Conservation (phyloP, 2,113 vertebrate genomes). For the Chionis minor region DNA sequence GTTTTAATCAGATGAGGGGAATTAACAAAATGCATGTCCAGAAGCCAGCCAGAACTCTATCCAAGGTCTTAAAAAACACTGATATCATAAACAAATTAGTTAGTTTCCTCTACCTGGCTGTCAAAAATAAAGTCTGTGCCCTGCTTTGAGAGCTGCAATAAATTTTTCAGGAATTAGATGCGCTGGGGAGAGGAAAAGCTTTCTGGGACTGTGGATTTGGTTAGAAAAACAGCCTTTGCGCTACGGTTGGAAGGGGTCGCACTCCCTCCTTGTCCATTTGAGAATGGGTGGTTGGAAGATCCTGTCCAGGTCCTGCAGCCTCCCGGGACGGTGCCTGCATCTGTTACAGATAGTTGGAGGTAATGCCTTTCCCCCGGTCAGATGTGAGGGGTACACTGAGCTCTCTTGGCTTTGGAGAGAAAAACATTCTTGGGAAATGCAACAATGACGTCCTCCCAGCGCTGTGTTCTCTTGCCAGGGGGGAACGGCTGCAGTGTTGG, state of each 20-base stretch:
- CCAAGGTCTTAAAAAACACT: background rate
- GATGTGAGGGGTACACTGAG: fast-evolving
- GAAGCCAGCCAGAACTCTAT: background rate
- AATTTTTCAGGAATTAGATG: background rate
- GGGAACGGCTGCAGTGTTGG: background rate
- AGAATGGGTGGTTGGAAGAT: background rate
- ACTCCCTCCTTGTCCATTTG: background rate
- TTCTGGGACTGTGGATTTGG: background rate
- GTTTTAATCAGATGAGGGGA: background rate
- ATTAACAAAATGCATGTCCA: background rate
- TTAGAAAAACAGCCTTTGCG: background rate
- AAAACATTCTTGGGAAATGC: background rate
- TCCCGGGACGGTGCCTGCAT: background rate
- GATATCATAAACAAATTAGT: background rate
- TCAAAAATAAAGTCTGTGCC: background rate
- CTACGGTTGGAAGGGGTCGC: background rate
- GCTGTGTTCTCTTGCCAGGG: background rate
- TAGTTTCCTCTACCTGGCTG: background rate
- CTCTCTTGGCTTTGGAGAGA: background rate
- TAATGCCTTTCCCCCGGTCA: fast-evolving
- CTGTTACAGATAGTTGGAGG: background rate
- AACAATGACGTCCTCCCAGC: fast-evolving
- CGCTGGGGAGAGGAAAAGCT: background rate
- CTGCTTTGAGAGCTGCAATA: background rate
- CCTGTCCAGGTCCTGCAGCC: background rate